Conservation (phyloP, 2,113 vertebrate genomes). For the Nestor notabilis region DNA sequence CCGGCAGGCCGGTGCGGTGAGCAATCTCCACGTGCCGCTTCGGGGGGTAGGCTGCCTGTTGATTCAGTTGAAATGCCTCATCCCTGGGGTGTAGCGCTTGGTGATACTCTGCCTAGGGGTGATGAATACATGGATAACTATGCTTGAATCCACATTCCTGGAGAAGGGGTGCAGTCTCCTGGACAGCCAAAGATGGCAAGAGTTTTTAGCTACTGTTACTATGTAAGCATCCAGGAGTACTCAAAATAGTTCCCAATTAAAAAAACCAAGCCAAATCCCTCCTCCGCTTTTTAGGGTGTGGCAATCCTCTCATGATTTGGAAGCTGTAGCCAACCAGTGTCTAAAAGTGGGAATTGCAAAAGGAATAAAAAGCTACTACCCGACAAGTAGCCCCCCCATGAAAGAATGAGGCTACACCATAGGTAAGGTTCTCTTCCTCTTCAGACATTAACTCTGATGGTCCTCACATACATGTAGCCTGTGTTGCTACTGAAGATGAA, state of each 20-base stretch:
- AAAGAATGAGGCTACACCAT: background rate
- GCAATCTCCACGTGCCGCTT: background rate
- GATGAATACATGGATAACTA: slow-evolving; percentile 10
- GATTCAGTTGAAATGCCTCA: background rate
- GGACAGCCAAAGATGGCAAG: slow-evolving; percentile 11
- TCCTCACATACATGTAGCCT: rapidly evolving
- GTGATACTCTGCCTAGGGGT: background rate
- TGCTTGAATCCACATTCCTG: slow-evolving; percentile 27
- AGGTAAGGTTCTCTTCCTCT: background rate
- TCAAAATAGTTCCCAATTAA: background rate
- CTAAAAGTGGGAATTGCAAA: background rate
- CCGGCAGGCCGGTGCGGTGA: background rate
- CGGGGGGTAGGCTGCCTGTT: background rate
- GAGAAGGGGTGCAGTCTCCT: slow-evolving; percentile 29
- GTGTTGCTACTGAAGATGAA: background rate
- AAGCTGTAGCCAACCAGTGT: background rate
- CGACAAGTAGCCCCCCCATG: background rate
- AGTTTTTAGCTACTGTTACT: slow-evolving; percentile 54
- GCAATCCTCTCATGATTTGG: background rate
- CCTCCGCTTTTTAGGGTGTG: background rate
- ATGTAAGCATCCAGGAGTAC: slow-evolving; percentile 20
- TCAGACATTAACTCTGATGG: rapidly evolving
- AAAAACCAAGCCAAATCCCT: background rate
- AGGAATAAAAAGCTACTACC: background rate
- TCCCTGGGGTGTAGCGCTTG: background rate